These are phyloP conservation scores for Ephialtes manifestator DNA, from an alignment of 2,888 invertebrate species.

Conservation along the genomic window DNA sequence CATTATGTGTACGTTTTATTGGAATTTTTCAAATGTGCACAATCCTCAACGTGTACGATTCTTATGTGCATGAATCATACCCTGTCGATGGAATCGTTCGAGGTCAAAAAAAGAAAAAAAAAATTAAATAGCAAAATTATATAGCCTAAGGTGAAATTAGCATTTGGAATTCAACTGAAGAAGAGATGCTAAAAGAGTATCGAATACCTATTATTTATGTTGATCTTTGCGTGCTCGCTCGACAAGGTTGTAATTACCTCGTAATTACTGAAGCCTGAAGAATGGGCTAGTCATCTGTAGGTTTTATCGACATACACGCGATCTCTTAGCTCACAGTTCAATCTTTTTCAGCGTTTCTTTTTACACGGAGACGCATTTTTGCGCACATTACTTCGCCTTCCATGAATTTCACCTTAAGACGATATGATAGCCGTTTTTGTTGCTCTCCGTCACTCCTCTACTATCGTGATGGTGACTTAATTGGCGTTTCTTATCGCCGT, in stretches of 20 bases:
- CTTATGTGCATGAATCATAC: too few relatives aligned
- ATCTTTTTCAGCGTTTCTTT: not conserved
- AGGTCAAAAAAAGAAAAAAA: not conserved
- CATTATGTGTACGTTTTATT: too few relatives aligned
- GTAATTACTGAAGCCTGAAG: slow-evolving; percentile 49
- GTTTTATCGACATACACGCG: slow-evolving; percentile 38
- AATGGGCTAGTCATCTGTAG: slow-evolving; percentile 5
- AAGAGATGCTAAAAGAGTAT: not conserved
- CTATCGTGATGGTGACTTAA: not conserved
- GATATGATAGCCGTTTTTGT: not conserved
- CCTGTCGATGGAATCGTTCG: not conserved
- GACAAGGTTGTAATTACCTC: slow-evolving; percentile 47
- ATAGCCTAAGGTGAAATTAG: not conserved
- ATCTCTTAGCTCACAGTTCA: slow-evolving; percentile 23
- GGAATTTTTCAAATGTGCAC: too few relatives aligned
- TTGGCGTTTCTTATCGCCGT: not conserved
- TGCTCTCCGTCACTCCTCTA: not conserved
- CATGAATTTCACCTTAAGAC: not conserved
- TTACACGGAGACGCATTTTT: slow-evolving; percentile 7
- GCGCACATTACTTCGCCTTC: slow-evolving; percentile 26
- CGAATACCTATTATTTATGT: slow-evolving; percentile 34
- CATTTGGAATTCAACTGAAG: slow-evolving; percentile 25
- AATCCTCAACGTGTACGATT: too few relatives aligned
- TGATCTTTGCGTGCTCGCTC: slow-evolving; percentile 21
- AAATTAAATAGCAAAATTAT: not conserved